Percentiles rank a stretch among this genome's conserved stretches.
Evolutionary conservation across 2,888 invertebrate species (phyloP).

Genomic region (Caenorhabditis sp.): DNA sequence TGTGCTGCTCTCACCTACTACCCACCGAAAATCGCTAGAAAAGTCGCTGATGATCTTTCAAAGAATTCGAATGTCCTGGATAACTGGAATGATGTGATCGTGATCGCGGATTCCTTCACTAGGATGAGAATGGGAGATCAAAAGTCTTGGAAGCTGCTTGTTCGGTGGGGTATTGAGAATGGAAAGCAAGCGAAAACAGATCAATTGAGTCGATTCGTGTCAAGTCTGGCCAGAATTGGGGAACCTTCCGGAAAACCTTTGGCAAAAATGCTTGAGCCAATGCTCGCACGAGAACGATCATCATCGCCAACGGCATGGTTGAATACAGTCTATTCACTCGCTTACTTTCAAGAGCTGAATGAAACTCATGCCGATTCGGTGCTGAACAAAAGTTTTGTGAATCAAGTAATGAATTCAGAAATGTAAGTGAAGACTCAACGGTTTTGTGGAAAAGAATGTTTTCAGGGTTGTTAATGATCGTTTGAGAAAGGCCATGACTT

Average conservation of each 20-base stretch:
- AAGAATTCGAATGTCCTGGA: constrained; percentile 54
- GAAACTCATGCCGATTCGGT: constrained; percentile 54
- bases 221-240: constrained; percentile 47
- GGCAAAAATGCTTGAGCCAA: constrained; percentile 37
- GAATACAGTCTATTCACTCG: constrained; percentile 52
- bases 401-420: constrained; percentile 39
- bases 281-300: constrained; percentile 7
- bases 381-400: constrained; percentile 58
- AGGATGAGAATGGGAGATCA: constrained; percentile 56
- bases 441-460: not conserved
- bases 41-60: constrained; percentile 36
- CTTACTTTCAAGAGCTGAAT: constrained; percentile 60
- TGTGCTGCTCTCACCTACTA: constrained; percentile 37
- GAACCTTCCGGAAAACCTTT: constrained; percentile 45
- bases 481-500: constrained; percentile 45
- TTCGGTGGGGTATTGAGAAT: constrained; percentile 54
- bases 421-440: constrained; percentile 9
- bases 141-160: constrained; percentile 46
- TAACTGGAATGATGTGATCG: constrained; percentile 51
- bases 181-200: constrained; percentile 9
- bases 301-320: constrained; percentile 34
- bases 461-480: constrained; percentile 51
- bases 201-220: constrained; percentile 48
- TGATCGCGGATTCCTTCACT: constrained; percentile 35
- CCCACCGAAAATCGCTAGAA: constrained; percentile 24